Base-by-base conservation (phyloP, 2,888 invertebrate genomes). In the Julus scandinavius region DNA sequence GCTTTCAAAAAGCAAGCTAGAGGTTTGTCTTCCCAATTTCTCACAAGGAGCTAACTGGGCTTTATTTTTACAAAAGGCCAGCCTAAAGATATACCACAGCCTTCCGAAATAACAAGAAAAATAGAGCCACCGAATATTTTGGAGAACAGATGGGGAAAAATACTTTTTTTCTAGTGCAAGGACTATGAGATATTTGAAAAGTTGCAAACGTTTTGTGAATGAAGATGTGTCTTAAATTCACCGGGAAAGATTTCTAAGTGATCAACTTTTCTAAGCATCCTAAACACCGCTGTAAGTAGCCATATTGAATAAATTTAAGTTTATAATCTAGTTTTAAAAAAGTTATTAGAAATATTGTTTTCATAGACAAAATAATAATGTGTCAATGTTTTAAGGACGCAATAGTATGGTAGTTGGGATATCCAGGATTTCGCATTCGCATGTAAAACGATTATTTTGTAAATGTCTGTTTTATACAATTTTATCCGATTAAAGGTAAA, bases 1-100 rank as follows among this genome's bases (percentile, higher is more conserved):
- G 63, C 63, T 63, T 63, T n/a, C 63, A 63, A 63, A 63, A 63
- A n/a, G 63, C 63, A 63, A 63, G 63, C 63, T 63, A 63, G 63
- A 63, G 63, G 63, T 63, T 63, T 15, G n/a, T 63, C 63, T 63
- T 63, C 63, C 17, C 63, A n/a, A 63, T n/a, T n/a, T 63, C 63
- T n/a, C 63, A 63, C 63, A n/a, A 63, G 63, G 63, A 13, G 63
- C 63, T 63, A 63, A 63, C 63, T 17, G 63, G 63, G 63, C 63
- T 63, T 63, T 63, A 63, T 63, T 63, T 63, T 63, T 63, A 63
- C 63, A 63, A 63, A 63, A 63, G 63, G n/a, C 63, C 63, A 63
- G 63, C 63, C 63, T 63, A 63, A 63, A 63, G 63, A 63, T 63
- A 63, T 63, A 63, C n/a, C 63, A 63, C n/a, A 17, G 63, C 17